These are phyloP conservation scores for Neostethus bicornis DNA, from an alignment of 2,797 vertebrate genomes.

Conservation along the genomic window DNA sequence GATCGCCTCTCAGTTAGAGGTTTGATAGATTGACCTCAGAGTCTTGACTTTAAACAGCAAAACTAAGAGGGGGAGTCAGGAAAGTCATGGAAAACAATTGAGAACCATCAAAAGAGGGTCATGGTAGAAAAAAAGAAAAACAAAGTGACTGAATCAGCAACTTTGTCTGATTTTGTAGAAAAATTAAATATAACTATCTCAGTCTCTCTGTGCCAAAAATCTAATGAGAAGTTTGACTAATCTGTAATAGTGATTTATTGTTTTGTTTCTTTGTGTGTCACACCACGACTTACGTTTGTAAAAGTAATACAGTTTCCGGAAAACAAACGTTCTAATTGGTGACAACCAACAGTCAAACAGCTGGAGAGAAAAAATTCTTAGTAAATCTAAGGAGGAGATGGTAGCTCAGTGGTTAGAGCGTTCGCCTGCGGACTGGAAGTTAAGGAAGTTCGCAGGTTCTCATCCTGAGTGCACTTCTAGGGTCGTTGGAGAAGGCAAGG, in stretches of 20 bases:
- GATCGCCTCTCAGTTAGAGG: conserved; percentile 79
- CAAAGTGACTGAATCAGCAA: conserved; percentile 14
- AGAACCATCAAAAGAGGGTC: conserved; percentile 15
- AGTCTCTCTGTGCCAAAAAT: background rate
- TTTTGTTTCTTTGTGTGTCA: no score
- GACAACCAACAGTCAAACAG: no score
- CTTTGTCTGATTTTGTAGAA: background rate
- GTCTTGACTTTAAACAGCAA: conserved; percentile 67
- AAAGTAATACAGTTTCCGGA: no score
- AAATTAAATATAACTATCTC: background rate
- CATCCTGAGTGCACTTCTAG: no score
- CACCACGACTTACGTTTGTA: no score
- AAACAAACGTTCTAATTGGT: no score
- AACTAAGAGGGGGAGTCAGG: conserved; percentile 48
- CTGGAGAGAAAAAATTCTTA: no score
- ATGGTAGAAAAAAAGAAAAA: conserved; percentile 24
- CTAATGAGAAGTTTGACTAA: background rate
- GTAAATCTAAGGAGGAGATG: no score
- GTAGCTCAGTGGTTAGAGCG: no score
- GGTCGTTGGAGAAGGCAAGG: no score
- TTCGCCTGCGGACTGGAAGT: no score
- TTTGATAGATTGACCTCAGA: conserved; percentile 81
- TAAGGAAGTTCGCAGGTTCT: no score
- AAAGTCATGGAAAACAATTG: conserved; percentile 42
- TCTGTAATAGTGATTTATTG: background rate